Evolutionary conservation across 2,797 vertebrate species (phyloP).

Genomic region (Myiothlypis coronata): DNA sequence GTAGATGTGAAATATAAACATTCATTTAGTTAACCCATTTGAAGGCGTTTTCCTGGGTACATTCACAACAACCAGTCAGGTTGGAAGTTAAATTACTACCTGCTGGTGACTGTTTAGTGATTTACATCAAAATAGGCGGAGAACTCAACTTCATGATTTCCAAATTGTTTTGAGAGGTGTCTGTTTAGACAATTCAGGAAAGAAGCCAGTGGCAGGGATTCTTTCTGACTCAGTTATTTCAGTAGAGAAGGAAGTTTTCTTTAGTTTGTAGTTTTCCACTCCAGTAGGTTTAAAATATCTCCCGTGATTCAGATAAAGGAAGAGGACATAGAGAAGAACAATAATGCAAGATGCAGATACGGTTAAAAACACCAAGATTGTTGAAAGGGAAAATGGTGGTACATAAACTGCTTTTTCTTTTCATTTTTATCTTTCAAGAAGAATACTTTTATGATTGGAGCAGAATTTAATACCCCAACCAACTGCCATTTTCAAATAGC

Average conservation of each 20-base stretch:
- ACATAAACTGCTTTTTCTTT: neutral
- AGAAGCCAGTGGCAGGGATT: neutral
- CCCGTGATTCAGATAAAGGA: neutral
- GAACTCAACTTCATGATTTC: neutral
- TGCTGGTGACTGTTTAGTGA: neutral
- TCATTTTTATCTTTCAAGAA: neutral
- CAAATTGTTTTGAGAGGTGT: neutral
- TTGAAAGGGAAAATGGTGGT: neutral
- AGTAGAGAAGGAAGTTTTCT: neutral
- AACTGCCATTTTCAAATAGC: neutral
- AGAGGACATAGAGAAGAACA: neutral
- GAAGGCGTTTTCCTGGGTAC: neutral
- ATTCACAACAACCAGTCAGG: neutral
- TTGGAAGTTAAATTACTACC: neutral
- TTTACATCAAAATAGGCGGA: neutral
- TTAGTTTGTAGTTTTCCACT: neutral
- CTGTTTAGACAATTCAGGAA: neutral
- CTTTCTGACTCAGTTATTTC: slow-evolving; percentile 3
- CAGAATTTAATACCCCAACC: neutral
- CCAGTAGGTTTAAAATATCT: neutral
- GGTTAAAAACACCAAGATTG: neutral
- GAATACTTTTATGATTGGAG: neutral
- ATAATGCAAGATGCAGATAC: neutral
- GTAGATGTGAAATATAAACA: neutral
- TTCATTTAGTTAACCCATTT: neutral